Conservation (phyloP, 2,113 vertebrate species). For the Phyllopteryx taeniolatus region DNA sequence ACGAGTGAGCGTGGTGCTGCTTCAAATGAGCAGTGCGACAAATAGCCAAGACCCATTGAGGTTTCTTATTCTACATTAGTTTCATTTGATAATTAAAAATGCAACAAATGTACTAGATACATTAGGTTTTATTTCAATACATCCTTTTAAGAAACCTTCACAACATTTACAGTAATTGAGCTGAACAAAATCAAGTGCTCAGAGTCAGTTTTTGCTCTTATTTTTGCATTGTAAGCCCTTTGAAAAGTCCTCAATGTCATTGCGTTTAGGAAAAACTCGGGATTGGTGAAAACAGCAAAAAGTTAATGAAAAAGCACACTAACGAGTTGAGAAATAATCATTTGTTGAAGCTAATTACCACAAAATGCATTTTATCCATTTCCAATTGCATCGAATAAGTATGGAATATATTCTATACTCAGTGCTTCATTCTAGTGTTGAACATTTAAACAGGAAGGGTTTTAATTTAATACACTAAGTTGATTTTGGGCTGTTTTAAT, state of each 20-base stretch:
- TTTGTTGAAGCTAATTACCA: background rate
- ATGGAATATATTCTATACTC: background rate
- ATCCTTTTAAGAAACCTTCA: constrained; percentile 65
- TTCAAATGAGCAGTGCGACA: constrained; percentile 14
- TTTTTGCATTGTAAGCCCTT: constrained; percentile 66
- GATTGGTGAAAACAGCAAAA: constrained; percentile 49
- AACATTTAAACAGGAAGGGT: background rate
- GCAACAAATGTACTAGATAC: constrained; percentile 37
- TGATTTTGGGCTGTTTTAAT: background rate
- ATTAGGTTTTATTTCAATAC: constrained; percentile 52
- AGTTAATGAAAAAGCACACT: constrained; percentile 28
- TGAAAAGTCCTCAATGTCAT: constrained; percentile 42
- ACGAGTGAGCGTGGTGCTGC: constrained; percentile 44
- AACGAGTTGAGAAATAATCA: constrained; percentile 12
- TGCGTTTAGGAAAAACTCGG: constrained; percentile 61
- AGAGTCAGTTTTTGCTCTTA: constrained; percentile 40
- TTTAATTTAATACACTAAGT: background rate
- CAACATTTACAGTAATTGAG: constrained; percentile 65
- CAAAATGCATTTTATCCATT: background rate
- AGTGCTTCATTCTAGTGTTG: background rate
- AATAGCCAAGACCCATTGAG: background rate
- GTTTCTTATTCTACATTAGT: constrained; percentile 7
- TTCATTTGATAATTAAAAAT: constrained; percentile 25
- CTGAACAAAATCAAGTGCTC: constrained; percentile 52
- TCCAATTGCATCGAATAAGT: background rate